Conservation (phyloP, 2,113 vertebrate species). For the Vidua chalybeata region DNA sequence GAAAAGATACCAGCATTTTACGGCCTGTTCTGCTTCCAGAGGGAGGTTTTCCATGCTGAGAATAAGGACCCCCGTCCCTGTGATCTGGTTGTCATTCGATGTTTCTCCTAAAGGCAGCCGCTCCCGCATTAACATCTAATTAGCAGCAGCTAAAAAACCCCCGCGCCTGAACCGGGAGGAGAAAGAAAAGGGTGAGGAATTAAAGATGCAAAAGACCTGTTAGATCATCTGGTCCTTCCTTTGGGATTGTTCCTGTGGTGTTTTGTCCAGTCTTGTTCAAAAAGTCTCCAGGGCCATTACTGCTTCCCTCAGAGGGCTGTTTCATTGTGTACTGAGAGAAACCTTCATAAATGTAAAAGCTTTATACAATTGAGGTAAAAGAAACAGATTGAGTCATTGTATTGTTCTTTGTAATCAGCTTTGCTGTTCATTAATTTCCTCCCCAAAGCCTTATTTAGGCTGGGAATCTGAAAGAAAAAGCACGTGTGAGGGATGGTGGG, state of each 20-base stretch:
- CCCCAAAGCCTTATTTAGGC: constrained; percentile 46
- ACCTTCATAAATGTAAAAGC: constrained; percentile 50
- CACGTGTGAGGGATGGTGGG: not conserved
- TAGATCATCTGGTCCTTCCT: constrained; percentile 54
- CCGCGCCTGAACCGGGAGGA: not conserved
- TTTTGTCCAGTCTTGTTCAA: constrained; percentile 58
- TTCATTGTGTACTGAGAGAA: constrained; percentile 56
- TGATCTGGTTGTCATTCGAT: not conserved
- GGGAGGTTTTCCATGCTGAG: not conserved
- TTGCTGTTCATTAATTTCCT: constrained; percentile 68
- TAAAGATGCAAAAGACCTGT: constrained; percentile 55
- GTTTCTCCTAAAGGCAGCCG: not conserved
- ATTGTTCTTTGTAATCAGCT: constrained; percentile 74
- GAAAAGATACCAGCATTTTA: not conserved
- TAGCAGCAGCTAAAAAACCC: not conserved
- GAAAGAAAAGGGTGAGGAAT: constrained; percentile 31
- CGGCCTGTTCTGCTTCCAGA: not conserved
- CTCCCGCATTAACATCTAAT: constrained; percentile 13
- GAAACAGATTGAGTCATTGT: constrained; percentile 64
- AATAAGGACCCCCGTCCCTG: not conserved
- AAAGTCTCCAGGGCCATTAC: constrained; percentile 37
- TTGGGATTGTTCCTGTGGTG: not conserved
- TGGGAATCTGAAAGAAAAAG: constrained; percentile 29
- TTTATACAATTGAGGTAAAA: constrained; percentile 62
- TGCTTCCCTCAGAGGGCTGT: constrained; percentile 16